Base-by-base conservation (phyloP, 2,888 invertebrate species). In the Synanthedon vespiformis region DNA sequence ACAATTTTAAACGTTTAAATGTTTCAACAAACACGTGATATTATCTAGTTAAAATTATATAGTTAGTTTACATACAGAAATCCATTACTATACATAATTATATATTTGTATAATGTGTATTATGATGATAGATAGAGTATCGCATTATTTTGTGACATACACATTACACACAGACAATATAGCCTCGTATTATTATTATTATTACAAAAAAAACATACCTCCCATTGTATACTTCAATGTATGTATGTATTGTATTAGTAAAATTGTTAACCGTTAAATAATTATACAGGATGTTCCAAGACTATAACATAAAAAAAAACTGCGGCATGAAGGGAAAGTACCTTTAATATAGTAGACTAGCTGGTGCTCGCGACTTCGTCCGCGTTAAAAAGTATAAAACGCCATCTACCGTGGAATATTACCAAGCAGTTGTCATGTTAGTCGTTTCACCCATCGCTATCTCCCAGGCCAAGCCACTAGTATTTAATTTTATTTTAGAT, bases 161-260 rank as follows among this genome's bases (percentile, higher is more conserved):
- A 66, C 68, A 62, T 68, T 78, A 72, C 64, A 66, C 68, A 62
- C 68, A 67, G 83, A 82, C 81, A 83, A 82, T 83, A 80, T 70
- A 60, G 61, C 63, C 63, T 69, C 59, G 56, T 22, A 22, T 22
- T 22, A 22, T 22, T 22, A 22, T 22, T 22, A 22, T 22, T 22
- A 22, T 34, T 27, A 6, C 1, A 34, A 34, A 10, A 34, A 34
- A 34, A 58, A 57, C 55, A 57, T 70, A 68, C 63, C 63, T 64
- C 65, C 66, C 61, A 64, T 68, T 34, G 62, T 66, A 65, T 65
- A 63, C 59, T 22, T 63, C 55, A 62, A 57, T 60, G 44, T 57
- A 56, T 22, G 52, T 54, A 22, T 5, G 22, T 54, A n/a, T n/a
- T n/a, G n/a, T n/a, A n/a, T 50, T 52, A 57, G 52, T 50, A 2